phyloP scores from a whole-genome alignment of 2,797 vertebrate genomes.

The Mastacembelus armatus region DNA sequence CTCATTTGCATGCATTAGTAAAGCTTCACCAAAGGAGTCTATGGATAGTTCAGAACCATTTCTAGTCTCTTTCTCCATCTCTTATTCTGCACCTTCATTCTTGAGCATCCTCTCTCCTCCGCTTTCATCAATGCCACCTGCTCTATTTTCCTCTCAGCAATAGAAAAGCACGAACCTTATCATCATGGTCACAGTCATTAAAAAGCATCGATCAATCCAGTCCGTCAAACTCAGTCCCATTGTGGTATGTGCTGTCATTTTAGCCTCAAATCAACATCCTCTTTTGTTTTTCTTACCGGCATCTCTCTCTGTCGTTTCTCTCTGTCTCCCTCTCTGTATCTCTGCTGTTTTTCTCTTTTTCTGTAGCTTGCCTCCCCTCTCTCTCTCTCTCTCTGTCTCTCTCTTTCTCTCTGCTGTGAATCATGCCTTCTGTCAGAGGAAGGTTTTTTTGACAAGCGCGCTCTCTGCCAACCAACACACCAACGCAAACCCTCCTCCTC shows the following conservation, averaged over 20 bases:
- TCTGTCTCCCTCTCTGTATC: conserved; percentile 50
- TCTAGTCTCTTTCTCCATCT: conserved; percentile 33
- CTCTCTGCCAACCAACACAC: conserved; percentile 79
- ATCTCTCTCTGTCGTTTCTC: conserved; percentile 55
- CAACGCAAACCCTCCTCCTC: conserved; percentile 77
- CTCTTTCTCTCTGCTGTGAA: conserved; percentile 74
- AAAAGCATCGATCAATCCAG: conserved; percentile 53
- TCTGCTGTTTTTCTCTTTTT: conserved; percentile 49
- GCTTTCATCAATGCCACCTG: conserved; percentile 68
- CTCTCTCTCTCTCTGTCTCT: conserved; percentile 27
- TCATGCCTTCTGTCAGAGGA: conserved; percentile 82
- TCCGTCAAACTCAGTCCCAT: conserved; percentile 47
- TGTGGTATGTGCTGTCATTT: conserved; percentile 45
- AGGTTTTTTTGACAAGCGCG: conserved; percentile 76
- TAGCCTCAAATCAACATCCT: conserved; percentile 58
- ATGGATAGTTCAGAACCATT: conserved; percentile 60
- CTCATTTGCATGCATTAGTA: conserved; percentile 53
- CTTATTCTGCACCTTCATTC: conserved; percentile 51
- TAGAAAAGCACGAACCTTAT: conserved; percentile 69
- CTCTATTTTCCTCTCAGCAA: conserved; percentile 62
- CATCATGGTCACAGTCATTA: conserved; percentile 55
- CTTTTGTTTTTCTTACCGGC: conserved; percentile 63
- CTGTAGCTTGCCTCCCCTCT: conserved; percentile 12
- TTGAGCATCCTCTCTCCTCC: conserved; percentile 55
- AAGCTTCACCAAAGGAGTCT: conserved; percentile 71